Evolutionary conservation across 2,113 vertebrate genomes (phyloP).

Genomic region (Perca fluviatilis): DNA sequence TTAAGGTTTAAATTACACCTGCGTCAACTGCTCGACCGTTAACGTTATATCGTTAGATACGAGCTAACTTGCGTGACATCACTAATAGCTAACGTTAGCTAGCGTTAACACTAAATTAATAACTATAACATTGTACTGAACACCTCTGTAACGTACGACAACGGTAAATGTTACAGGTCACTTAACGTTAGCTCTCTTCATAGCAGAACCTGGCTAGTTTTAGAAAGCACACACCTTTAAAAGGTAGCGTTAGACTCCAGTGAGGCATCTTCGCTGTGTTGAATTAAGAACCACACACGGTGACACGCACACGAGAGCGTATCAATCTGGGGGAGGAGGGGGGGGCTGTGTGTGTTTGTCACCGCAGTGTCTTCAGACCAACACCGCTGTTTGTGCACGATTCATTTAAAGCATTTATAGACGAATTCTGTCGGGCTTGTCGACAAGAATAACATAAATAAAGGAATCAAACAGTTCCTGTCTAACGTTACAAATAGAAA

Average conservation of each 20-base stretch:
- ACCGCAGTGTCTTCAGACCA: slow-evolving; percentile 51
- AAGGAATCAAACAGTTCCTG: not conserved
- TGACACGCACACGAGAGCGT: slow-evolving; percentile 31
- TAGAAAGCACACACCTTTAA: not conserved
- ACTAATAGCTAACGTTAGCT: slow-evolving; percentile 37
- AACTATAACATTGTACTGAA: not conserved
- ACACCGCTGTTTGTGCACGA: not conserved
- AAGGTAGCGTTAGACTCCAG: not conserved
- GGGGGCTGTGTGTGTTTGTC: slow-evolving; percentile 55
- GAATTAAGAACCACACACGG: slow-evolving; percentile 14
- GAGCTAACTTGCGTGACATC: not conserved
- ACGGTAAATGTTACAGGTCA: not conserved
- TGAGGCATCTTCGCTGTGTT: not conserved
- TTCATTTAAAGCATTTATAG: not conserved
- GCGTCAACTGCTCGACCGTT: slow-evolving; percentile 1
- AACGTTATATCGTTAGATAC: not conserved
- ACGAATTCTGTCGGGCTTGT: not conserved
- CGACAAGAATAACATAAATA: not conserved
- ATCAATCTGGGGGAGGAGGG: slow-evolving; percentile 46
- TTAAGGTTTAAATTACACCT: slow-evolving; percentile 5
- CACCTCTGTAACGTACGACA: not conserved
- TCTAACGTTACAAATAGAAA: not conserved
- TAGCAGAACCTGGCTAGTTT: not conserved
- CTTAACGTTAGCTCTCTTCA: not conserved
- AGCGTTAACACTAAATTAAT: not conserved